Evolutionary conservation across 2,113 vertebrate species (phyloP).

Genomic region (Passer montanus): DNA sequence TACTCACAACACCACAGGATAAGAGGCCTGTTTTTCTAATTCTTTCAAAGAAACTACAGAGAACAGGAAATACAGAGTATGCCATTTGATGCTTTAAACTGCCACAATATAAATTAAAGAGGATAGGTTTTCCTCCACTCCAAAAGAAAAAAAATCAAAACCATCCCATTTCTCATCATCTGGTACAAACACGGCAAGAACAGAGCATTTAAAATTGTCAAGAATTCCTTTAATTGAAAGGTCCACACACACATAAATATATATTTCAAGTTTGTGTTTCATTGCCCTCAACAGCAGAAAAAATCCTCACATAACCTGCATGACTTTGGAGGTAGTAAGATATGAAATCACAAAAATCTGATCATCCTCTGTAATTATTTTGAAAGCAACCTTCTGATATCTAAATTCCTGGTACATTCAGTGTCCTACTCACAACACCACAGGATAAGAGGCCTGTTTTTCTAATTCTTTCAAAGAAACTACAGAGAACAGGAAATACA

Average conservation of each 20-base stretch:
- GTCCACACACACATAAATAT: too few relatives aligned
- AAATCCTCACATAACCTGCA: neutral
- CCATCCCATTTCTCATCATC: neutral
- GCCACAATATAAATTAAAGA: neutral
- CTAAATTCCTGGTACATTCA: neutral
- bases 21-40: neutral
- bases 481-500: neutral
- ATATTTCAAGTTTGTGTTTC: neutral
- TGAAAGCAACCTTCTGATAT: neutral
- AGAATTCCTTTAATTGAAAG: too few relatives aligned
- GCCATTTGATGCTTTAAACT: neutral
- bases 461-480: neutral
- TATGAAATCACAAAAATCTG: neutral
- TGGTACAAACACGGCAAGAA: too few relatives aligned
- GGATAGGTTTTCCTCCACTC: neutral
- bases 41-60: neutral
- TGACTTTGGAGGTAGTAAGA: accelerated
- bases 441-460: neutral
- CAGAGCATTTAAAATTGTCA: too few relatives aligned
- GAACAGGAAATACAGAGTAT: neutral
- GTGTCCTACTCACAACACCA: neutral
- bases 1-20: neutral
- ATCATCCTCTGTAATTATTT: neutral
- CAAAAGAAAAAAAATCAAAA: neutral
- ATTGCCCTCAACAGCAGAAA: neutral